Conservation (phyloP, 2,113 vertebrate genomes). For the Cairina moschata region DNA sequence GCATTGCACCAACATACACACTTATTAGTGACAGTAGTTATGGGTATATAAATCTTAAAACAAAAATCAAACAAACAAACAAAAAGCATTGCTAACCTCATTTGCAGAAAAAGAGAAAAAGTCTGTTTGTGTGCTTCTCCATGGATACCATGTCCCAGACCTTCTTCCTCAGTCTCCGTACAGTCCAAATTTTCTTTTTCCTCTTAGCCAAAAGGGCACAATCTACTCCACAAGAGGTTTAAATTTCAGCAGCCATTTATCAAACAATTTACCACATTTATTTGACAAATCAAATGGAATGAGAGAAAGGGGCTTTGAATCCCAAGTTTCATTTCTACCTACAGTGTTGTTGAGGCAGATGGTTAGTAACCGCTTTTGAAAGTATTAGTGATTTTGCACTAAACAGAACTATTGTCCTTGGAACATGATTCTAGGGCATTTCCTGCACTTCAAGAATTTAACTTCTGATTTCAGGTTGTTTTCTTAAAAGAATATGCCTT, state of each 20-base stretch:
- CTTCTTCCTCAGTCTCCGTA: not conserved
- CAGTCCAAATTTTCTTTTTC: not conserved
- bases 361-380: not conserved
- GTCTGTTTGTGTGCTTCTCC: not conserved
- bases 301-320: not conserved
- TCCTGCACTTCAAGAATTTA: not conserved
- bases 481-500: not conserved
- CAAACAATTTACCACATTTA: not conserved
- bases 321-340: not conserved
- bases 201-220: not conserved
- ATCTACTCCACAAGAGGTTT: not conserved
- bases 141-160: not conserved
- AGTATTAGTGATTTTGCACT: not conserved
- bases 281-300: not conserved
- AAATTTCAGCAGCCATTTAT: not conserved
- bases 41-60: not conserved
- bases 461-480: not conserved
- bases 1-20: not conserved
- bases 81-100: not conserved
- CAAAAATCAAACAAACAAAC: not conserved
- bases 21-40: not conserved
- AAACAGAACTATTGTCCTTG: not conserved
- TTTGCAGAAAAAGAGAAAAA: not conserved
- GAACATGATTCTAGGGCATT: not conserved
- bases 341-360: not conserved